Evolutionary conservation across 2,888 invertebrate genomes (phyloP), one percentile per base, ranked within the genome.

Genomic region (Cantharis flavilabris): DNA sequence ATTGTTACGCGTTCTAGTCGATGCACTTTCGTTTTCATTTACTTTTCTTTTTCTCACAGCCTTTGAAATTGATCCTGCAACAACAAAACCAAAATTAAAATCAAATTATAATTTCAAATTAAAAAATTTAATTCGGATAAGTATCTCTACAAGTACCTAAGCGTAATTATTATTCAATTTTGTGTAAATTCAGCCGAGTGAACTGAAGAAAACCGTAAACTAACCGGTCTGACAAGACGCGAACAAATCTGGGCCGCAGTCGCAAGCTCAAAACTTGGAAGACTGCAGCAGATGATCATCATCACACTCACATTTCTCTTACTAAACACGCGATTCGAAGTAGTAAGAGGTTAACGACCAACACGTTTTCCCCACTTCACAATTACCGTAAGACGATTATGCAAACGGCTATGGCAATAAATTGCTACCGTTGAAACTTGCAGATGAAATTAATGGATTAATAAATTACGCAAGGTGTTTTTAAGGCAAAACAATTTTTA

Each of bases 41-140:
- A 84, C 80, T 83, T 87, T 88, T 69, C 87, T 82, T 83, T 87
- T 88, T 65, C 87, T 83, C 76, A 81, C 80, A 70, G 83, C 77
- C 80, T 82, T 84, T 69, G 82, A 76, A 75, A 81, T 78, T 75
- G 81, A 80, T 80, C 83, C 85, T 85, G 83, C 30, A 85, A 84
- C 75, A 78, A 80, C 72, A 80, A 70, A 71, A 73, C 80, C 65
- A n/a, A n/a, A n/a, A 49, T 30, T 49, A 49, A 64, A 33, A 74
- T 73, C 70, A 9, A 26, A 26, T 26, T 26, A 26, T 26, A 26
- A 26, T 26, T 26, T 26, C 7, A 26, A 7, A 26, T 26, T 26
- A 7, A 26, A 26, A 26, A 26, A 26, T 9, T 26, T 26, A 9
- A 26, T 26, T 26, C 26, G 26, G 26, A 26, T 26, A 26, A 26